phyloP scores from a whole-genome alignment of 2,113 vertebrate species.

The Cnemophilus loriae region DNA sequence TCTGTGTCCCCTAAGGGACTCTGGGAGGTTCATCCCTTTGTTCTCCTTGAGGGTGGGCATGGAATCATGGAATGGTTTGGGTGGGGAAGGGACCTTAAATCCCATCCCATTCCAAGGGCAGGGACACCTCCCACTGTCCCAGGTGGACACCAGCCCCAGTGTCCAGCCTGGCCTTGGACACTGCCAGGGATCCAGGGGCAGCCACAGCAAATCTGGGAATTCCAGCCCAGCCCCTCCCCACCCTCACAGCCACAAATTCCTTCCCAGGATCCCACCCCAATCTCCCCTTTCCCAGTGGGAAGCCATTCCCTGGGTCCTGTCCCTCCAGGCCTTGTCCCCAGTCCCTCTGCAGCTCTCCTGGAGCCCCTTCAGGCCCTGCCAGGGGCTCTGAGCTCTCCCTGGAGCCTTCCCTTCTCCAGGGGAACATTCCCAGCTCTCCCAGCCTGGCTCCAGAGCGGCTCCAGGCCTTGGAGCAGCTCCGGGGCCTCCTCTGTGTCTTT shows the following conservation, averaged over 20 bases:
- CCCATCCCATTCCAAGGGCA: not conserved
- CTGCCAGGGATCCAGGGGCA: not conserved
- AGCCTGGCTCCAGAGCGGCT: not conserved
- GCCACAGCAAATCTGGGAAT: not conserved
- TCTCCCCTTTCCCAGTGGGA: not conserved
- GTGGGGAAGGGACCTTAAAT: not conserved
- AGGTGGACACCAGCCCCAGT: rapidly evolving
- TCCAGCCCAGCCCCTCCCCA: not conserved
- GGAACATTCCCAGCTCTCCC: not conserved
- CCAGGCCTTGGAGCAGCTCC: not conserved
- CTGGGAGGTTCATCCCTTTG: not conserved
- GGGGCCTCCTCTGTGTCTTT: not conserved
- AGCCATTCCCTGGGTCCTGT: not conserved
- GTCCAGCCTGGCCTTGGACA: not conserved
- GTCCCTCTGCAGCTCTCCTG: not conserved
- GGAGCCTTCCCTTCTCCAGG: not conserved
- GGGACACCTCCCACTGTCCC: rapidly evolving
- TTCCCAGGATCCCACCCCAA: not conserved
- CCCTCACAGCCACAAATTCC: not conserved
- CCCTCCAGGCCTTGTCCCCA: not conserved
- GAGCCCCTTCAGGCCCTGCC: not conserved
- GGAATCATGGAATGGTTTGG: not conserved
- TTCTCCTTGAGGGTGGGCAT: not conserved
- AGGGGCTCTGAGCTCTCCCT: not conserved
- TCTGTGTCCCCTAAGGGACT: not conserved